These are phyloP conservation scores for Perizoma flavofasciatum DNA, from an alignment of 2,888 invertebrate species.

Conservation along the genomic window DNA sequence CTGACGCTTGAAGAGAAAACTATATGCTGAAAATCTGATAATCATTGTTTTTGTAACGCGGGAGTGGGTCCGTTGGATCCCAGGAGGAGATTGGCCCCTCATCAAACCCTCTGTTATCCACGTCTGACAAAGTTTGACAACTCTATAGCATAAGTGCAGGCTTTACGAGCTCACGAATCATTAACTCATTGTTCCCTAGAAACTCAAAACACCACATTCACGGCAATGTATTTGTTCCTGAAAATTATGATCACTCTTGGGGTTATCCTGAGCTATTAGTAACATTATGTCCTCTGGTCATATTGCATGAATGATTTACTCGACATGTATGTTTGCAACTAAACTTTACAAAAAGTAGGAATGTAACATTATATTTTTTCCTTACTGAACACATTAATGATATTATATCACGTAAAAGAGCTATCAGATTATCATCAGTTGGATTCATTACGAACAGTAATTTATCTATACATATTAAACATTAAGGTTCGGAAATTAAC, in stretches of 20 bases:
- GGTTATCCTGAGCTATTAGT: conserved; percentile 70
- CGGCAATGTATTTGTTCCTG: conserved; percentile 65
- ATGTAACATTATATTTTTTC: conserved; percentile 32
- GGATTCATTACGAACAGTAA: conserved; percentile 17
- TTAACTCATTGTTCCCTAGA: conserved; percentile 73
- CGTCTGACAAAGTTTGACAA: conserved; percentile 61
- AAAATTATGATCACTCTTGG: conserved; percentile 74
- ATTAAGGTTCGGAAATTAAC: neutral
- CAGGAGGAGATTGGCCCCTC: conserved; percentile 48
- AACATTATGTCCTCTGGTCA: conserved; percentile 66
- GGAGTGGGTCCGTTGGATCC: conserved; percentile 27
- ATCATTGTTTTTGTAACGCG: conserved; percentile 39
- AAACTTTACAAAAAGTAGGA: conserved; percentile 27
- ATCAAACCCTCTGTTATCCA: conserved; percentile 57
- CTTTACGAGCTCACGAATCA: conserved; percentile 72
- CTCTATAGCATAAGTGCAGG: conserved; percentile 58
- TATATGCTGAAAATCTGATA: conserved; percentile 26
- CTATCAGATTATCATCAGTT: conserved; percentile 33
- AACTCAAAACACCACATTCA: conserved; percentile 67
- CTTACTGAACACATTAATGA: conserved; percentile 34
- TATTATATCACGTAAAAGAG: conserved; percentile 39
- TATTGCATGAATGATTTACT: conserved; percentile 44
- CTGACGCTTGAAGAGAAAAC: conserved; percentile 16
- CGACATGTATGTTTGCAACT: conserved; percentile 25
- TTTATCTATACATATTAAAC: neutral